Conservation (phyloP, 1,140 invertebrate genomes). For the Panagrolaimus sp. region DNA sequence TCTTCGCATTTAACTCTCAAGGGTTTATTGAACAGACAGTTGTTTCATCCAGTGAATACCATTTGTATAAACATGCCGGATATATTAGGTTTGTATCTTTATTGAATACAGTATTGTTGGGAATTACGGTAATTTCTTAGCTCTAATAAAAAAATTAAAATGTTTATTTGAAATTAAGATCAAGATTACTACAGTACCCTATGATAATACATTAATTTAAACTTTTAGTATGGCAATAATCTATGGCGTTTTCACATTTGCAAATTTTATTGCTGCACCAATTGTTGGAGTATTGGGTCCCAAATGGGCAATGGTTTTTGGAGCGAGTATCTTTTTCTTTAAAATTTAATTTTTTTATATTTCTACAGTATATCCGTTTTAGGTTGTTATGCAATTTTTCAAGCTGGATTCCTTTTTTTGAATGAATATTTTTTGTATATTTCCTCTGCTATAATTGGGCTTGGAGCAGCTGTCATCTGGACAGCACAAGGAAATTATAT, state of each 20-base stretch:
- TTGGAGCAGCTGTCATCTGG: slow-evolving; percentile 42
- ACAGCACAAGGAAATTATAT: slow-evolving; percentile 36
- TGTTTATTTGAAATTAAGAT: no score
- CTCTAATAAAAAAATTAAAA: no score
- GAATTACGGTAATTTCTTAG: no score
- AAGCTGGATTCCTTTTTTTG: slow-evolving; percentile 41
- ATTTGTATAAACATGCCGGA: slow-evolving; percentile 40
- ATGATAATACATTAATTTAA: no score
- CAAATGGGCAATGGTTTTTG: slow-evolving; percentile 7
- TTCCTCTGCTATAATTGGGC: slow-evolving; percentile 42
- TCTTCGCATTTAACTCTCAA: slow-evolving; percentile 42
- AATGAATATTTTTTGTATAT: slow-evolving; percentile 41
- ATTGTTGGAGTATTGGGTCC: slow-evolving; percentile 22
- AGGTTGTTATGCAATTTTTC: slow-evolving; percentile 39
- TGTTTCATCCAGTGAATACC: neutral
- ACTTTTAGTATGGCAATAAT: slow-evolving; percentile 38
- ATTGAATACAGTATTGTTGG: no score
- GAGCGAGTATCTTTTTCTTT: no score
- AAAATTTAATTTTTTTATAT: no score
- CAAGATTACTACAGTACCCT: no score
- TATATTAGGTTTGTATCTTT: slow-evolving; percentile 21
- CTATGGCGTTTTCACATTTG: slow-evolving; percentile 40
- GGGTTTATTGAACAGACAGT: slow-evolving; percentile 47
- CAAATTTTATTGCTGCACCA: slow-evolving; percentile 44
- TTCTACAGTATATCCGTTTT: slow-evolving; percentile 20